Conservation (phyloP, 1,140 invertebrate genomes). For the Camponotus floridanus region DNA sequence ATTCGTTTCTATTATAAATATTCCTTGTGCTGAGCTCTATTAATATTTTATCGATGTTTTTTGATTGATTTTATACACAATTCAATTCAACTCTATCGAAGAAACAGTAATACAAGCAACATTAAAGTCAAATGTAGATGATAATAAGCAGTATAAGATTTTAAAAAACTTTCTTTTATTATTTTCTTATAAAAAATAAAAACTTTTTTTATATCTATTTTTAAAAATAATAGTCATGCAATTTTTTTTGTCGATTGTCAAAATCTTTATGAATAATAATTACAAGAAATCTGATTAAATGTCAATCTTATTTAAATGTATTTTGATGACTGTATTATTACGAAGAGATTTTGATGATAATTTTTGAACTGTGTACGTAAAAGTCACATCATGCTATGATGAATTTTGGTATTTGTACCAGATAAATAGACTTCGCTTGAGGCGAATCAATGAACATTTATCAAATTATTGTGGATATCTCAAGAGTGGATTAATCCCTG, state of each 20-base stretch:
- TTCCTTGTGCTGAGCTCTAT: conserved; percentile 1
- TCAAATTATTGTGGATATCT: conserved; percentile 11
- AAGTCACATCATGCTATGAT: not conserved
- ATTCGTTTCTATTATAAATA: conserved; percentile 24
- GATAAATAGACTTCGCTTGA: not conserved
- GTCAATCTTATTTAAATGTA: not conserved
- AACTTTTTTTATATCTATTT: not conserved
- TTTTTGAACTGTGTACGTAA: not conserved
- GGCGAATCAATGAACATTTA: conserved; percentile 35
- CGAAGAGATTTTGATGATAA: not conserved
- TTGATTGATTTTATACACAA: conserved; percentile 23
- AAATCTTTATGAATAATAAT: conserved; percentile 22
- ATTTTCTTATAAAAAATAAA: not conserved
- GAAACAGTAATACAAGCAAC: not conserved
- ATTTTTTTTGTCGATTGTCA: not conserved
- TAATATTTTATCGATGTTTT: conserved; percentile 30
- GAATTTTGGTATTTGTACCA: not conserved
- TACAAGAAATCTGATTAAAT: not conserved
- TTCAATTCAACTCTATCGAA: conserved; percentile 22
- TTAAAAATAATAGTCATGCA: not conserved
- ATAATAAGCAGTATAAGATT: not conserved
- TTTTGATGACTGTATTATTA: not conserved
- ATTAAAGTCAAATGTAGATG: not conserved
- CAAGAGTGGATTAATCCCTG: conserved; percentile 20
- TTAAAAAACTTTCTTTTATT: not conserved